phyloP scores from a whole-genome alignment of 2,113 vertebrate genomes.

The Turnix velox region DNA sequence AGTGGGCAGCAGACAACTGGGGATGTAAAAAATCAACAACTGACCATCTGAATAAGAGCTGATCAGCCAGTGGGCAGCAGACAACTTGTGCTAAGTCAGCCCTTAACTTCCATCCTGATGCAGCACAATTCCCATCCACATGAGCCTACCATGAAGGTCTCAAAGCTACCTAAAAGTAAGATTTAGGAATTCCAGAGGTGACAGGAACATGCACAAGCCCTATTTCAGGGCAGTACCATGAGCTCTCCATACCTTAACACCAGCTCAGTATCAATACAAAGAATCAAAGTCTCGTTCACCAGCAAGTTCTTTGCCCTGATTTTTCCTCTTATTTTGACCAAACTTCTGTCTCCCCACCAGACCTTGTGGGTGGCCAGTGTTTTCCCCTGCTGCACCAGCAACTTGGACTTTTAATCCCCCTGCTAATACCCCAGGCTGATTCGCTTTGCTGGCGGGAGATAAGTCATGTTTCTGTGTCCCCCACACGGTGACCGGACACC shows the following conservation, averaged over 20 bases:
- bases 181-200: neutral
- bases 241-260: neutral
- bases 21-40: too few relatives aligned
- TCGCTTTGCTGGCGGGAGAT: conserved; percentile 74
- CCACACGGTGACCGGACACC: conserved; percentile 73
- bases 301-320: neutral
- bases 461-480: conserved; percentile 74
- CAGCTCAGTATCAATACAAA: neutral
- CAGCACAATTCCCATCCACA: neutral
- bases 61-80: too few relatives aligned
- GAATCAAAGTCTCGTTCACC: neutral
- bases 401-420: conserved; percentile 72
- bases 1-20: neutral
- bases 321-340: neutral
- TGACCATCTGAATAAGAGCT: too few relatives aligned
- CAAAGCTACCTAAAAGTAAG: neutral
- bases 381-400: conserved; percentile 58
- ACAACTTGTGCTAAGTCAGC: neutral
- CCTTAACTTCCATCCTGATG: neutral
- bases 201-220: neutral
- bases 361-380: conserved; percentile 78
- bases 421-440: conserved; percentile 70
- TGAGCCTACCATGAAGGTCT: fast-evolving
- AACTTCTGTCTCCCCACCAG: neutral
- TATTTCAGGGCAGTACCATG: neutral